Base-by-base conservation (phyloP, 2,113 vertebrate genomes). In the Paramisgurnus dabryanus region DNA sequence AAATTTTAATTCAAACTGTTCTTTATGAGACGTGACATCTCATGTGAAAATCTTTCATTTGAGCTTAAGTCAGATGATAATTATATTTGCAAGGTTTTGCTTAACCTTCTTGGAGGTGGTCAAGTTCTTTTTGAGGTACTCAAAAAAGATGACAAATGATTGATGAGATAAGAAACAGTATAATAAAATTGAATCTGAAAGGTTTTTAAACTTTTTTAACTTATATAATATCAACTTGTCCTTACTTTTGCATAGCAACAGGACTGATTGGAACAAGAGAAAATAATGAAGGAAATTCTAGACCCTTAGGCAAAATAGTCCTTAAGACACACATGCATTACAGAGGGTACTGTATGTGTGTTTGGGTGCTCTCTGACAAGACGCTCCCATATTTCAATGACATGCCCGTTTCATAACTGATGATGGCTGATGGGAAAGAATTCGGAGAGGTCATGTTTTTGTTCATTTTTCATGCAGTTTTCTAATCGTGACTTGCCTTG, bases 1-100 rank as follows among this genome's bases (percentile, higher is more conserved):
- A 82, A 83, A 86, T 88, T 91, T 86, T 82, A 88, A 90, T 90
- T 91, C 86, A 89, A 84, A 83, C 80, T 73, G 82, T 80, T 86
- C 77, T 85, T 84, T 80, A 65, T 13, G 73, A 84, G 86, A 80
- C 87, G 88, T 88, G 87, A 87, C 84, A 84, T 84, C 68, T 81
- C 81, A 79, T 89, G 86, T 87, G 88, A 86, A 81, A 75, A 85
- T 85, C 82, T 85, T 85, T 86, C 88, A 87, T 90, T 88, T 77
- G 78, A 87, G 86, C 82, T 84, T 68, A 7, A 73, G 86, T 79
- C 82, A 82, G 87, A 88, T 86, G 86, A 61, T 90, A 92, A 91
- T 91, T 89, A 82, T 89, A 87, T 90, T 53, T 87, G 83, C 85
- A 84, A 76, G 18, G 4, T 69, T 53, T 34, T 4, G 47, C 6